Evolutionary conservation across 2,113 vertebrate genomes (phyloP).

Genomic region (Seriola rivoliana): DNA sequence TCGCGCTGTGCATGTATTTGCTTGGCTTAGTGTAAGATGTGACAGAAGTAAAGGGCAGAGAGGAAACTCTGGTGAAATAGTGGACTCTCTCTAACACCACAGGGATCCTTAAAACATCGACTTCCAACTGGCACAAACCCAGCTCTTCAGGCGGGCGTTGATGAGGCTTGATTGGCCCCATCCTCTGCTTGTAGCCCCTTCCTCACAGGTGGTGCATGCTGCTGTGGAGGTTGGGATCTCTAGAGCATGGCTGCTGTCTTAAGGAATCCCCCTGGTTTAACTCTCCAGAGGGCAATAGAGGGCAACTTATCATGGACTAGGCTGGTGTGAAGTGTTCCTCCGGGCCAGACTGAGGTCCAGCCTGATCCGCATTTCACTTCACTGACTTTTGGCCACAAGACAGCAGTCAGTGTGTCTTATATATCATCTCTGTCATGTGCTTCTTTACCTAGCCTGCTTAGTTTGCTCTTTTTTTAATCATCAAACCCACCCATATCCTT

Average conservation of each 20-base stretch:
- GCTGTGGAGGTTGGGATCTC: constrained; percentile 16
- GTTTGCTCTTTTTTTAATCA: not conserved
- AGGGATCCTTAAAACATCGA: constrained; percentile 38
- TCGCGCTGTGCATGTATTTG: constrained; percentile 21
- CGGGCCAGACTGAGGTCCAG: not conserved
- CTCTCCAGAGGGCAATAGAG: constrained; percentile 14
- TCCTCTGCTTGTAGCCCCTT: constrained; percentile 24
- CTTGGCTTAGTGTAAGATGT: constrained; percentile 2
- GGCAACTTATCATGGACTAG: constrained; percentile 11
- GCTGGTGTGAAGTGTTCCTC: constrained; percentile 9
- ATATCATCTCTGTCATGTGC: not conserved
- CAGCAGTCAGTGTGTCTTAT: not conserved
- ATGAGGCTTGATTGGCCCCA: constrained; percentile 27
- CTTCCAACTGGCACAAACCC: constrained; percentile 9
- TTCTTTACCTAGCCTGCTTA: not conserved
- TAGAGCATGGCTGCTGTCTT: not conserved
- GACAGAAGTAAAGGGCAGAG: not conserved
- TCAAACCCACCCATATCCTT: not conserved
- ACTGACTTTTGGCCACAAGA: constrained; percentile 3
- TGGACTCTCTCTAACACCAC: not conserved
- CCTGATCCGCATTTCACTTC: constrained; percentile 22
- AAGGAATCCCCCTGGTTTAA: constrained; percentile 14
- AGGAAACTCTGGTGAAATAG: not conserved
- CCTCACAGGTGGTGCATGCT: constrained; percentile 37
- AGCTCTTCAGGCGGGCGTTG: not conserved